These are phyloP conservation scores for Muscicapa striata DNA, from an alignment of 2,797 vertebrate species.

Conservation along the genomic window DNA sequence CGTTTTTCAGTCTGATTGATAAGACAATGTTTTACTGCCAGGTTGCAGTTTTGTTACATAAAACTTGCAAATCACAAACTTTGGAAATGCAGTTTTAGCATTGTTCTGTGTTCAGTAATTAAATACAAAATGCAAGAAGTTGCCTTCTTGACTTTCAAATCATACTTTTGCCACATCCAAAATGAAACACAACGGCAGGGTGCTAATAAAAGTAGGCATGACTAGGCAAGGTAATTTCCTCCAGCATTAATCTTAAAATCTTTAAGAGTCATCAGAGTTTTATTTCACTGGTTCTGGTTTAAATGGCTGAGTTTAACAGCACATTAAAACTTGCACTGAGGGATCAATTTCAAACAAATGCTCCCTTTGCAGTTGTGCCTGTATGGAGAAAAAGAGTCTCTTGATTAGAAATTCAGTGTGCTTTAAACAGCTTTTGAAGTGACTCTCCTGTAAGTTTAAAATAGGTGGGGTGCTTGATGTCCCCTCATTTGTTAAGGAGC, in stretches of 20 bases:
- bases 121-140: slow-evolving; percentile 24
- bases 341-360: slow-evolving; percentile 58
- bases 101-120: slow-evolving; percentile 50
- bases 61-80: slow-evolving; percentile 15
- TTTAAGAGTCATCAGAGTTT: slow-evolving; percentile 71
- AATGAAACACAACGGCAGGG: slow-evolving; percentile 58
- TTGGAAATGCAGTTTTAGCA: slow-evolving; percentile 48
- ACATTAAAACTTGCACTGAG: slow-evolving; percentile 52
- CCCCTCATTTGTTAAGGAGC: background rate
- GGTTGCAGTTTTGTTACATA: slow-evolving; percentile 15
- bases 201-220: slow-evolving; percentile 69
- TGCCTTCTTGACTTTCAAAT: slow-evolving; percentile 59
- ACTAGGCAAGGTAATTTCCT: slow-evolving; percentile 72
- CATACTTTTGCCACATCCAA: slow-evolving; percentile 33
- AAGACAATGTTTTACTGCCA: background rate
- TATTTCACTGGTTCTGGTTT: slow-evolving; percentile 61
- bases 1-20: background rate
- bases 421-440: background rate
- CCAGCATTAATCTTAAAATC: slow-evolving; percentile 70
- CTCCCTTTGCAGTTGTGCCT: background rate
- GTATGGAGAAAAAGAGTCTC: background rate
- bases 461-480: background rate
- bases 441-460: background rate
- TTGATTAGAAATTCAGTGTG: background rate
- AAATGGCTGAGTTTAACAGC: slow-evolving; percentile 62